Evolutionary conservation across 2,797 vertebrate species (phyloP).

Genomic region (Schizopygopsis malacanthus): DNA sequence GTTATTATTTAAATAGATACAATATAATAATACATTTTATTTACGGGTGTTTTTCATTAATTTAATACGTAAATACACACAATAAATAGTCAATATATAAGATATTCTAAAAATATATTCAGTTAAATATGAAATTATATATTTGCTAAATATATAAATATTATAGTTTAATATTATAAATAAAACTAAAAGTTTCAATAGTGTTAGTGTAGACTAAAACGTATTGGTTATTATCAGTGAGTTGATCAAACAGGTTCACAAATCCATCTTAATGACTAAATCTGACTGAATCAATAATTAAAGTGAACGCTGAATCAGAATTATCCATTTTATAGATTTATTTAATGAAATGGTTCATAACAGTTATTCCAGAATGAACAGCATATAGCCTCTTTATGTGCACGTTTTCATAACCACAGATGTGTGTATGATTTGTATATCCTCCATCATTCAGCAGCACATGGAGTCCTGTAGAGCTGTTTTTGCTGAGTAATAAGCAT

Average conservation of each 20-base stretch:
- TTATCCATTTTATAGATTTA: background rate
- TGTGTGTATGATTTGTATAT: background rate
- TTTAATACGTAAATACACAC: background rate
- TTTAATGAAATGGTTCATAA: background rate
- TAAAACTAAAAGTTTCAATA: background rate
- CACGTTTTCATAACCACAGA: background rate
- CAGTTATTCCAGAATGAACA: background rate
- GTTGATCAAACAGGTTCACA: background rate
- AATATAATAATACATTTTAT: background rate
- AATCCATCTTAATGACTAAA: background rate
- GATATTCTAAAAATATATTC: background rate
- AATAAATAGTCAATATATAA: background rate
- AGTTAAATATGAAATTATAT: background rate
- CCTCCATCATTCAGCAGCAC: background rate
- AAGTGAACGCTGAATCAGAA: background rate
- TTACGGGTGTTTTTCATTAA: background rate
- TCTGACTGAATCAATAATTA: background rate
- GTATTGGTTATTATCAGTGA: background rate
- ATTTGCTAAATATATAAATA: background rate
- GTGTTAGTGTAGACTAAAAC: background rate
- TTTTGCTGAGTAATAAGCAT: slow-evolving; percentile 52
- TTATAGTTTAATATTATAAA: background rate
- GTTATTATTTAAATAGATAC: background rate
- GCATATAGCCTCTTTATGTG: background rate
- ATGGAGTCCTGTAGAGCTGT: background rate